A percentile compares a stretch with the other conserved stretches of the same genome.
Conservation (phyloP, 2,888 invertebrate genomes). For the Thera obeliscata region DNA sequence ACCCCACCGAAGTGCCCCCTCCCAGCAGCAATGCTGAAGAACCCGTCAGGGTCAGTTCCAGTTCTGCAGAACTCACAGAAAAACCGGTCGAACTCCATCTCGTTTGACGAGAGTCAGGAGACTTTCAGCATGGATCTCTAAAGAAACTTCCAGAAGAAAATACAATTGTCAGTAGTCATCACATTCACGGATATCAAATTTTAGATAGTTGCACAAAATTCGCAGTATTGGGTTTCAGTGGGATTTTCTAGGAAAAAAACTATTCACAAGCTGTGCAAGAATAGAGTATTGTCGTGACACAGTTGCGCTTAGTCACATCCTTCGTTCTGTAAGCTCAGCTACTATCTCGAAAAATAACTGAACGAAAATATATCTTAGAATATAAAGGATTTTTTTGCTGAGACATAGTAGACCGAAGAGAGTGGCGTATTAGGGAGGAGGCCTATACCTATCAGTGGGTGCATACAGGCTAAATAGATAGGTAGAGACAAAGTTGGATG, state of each 20-base stretch:
- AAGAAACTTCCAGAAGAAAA: constrained; percentile 17
- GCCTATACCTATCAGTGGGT: too few relatives aligned
- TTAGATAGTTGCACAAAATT: background rate
- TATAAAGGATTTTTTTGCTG: too few relatives aligned
- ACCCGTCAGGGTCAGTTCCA: constrained; percentile 76
- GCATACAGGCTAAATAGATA: too few relatives aligned
- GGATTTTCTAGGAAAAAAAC: constrained; percentile 36
- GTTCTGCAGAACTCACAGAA: constrained; percentile 52
- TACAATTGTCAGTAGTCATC: background rate
- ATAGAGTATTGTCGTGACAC: constrained; percentile 66
- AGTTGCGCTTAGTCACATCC: constrained; percentile 68
- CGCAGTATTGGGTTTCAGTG: background rate
- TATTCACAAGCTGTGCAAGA: constrained; percentile 49
- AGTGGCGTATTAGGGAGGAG: too few relatives aligned
- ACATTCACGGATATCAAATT: background rate
- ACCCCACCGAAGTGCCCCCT: constrained; percentile 95
- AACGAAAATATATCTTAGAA: background rate
- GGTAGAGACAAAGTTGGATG: too few relatives aligned
- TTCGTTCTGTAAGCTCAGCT: background rate
- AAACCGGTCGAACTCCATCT: constrained; percentile 72
- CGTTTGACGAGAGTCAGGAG: constrained; percentile 79
- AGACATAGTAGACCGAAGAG: too few relatives aligned
- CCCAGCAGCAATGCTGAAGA: constrained; percentile 89
- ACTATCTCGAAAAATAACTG: background rate
- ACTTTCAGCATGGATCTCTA: constrained; percentile 83